Conservation (phyloP, 2,113 vertebrate species). For the Engystomops pustulosus region DNA sequence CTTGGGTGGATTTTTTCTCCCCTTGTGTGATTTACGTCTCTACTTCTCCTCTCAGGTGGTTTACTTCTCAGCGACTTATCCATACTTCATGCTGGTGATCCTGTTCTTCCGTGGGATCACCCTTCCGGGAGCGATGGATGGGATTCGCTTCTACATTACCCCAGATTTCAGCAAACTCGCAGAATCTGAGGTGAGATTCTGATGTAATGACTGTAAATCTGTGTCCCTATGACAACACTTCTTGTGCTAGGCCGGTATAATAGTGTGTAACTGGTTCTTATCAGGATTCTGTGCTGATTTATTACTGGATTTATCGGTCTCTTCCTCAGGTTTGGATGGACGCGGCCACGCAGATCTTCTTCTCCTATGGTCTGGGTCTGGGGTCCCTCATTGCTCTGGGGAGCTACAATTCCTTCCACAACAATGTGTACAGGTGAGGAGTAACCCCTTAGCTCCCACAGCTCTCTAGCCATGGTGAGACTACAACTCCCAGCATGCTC, state of each 20-base stretch:
- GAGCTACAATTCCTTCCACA: constrained; percentile 88
- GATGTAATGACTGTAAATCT: too few relatives aligned
- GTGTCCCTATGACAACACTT: too few relatives aligned
- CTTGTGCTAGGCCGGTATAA: too few relatives aligned
- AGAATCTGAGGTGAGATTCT: constrained; percentile 79
- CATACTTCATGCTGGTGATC: constrained; percentile 91
- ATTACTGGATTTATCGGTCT: too few relatives aligned
- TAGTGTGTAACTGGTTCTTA: too few relatives aligned
- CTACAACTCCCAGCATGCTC: constrained; percentile 35
- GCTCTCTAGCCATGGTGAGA: constrained; percentile 79
- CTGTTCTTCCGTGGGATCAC: constrained; percentile 89
- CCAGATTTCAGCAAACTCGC: constrained; percentile 87
- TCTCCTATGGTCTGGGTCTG: constrained; percentile 89
- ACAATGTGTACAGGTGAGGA: constrained; percentile 84
- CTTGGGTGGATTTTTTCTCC: too few relatives aligned
- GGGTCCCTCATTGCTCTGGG: constrained; percentile 89
- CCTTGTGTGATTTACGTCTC: too few relatives aligned
- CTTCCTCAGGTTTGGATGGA: constrained; percentile 86
- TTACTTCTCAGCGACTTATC: constrained; percentile 91
- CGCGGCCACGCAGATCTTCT: constrained; percentile 92
- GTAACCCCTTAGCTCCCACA: background rate
- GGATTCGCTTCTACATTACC: constrained; percentile 87
- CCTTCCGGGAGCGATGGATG: constrained; percentile 85
- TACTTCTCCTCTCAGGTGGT: constrained; percentile 78
- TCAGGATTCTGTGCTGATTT: too few relatives aligned